A percentile compares a stretch with the other conserved stretches of the same genome.
phyloP scores from a whole-genome alignment of 2,797 vertebrate genomes.

The Tenualosa ilisha region DNA sequence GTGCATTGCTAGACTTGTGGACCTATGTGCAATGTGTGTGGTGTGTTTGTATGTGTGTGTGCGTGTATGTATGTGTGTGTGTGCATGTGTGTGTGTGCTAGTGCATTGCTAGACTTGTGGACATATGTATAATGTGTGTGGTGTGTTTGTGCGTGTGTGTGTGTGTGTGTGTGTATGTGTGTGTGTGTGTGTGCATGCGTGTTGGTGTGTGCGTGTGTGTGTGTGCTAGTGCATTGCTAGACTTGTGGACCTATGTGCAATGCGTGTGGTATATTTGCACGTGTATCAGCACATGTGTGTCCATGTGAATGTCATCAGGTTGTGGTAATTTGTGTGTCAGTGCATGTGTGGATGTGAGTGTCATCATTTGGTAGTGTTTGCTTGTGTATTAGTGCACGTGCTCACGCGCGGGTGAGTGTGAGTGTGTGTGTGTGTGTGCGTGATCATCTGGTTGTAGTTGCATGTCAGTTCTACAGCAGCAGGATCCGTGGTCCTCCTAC shows the following conservation, averaged over 20 bases:
- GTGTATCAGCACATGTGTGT: neutral
- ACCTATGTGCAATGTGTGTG: neutral
- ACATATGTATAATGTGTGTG: neutral
- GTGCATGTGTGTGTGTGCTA: neutral
- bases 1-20: neutral
- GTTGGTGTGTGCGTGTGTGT: neutral
- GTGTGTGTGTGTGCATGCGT: neutral
- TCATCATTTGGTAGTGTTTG: neutral
- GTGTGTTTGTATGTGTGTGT: neutral
- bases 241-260: too few relatives aligned
- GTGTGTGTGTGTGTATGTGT: neutral
- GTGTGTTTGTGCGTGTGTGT: neutral
- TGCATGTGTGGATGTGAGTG: neutral
- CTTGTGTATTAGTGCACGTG: neutral
- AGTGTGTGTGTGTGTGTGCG: neutral
- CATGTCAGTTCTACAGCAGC: neutral
- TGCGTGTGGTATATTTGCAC: neutral
- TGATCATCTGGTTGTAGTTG: neutral
- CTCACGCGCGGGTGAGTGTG: too few relatives aligned
- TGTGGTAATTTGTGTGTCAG: neutral
- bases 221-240: neutral
- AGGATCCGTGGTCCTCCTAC: neutral
- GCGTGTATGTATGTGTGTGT: neutral
- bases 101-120: neutral
- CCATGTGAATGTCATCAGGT: neutral